Evolutionary conservation across 2,797 vertebrate genomes (phyloP).

Genomic region (Sparidentex hasta): DNA sequence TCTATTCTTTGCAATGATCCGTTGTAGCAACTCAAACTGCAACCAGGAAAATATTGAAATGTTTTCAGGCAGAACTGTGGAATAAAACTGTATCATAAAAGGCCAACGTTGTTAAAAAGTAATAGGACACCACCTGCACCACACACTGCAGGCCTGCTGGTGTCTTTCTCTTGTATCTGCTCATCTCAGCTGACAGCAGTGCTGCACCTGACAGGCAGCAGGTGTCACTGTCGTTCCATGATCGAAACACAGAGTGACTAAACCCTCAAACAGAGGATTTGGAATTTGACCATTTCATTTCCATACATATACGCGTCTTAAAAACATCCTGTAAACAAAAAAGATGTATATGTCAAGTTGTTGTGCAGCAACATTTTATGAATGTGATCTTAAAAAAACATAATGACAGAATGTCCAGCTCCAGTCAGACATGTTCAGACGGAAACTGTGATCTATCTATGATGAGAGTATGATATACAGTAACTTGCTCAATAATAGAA

Average conservation of each 20-base stretch:
- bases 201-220: constrained; percentile 67
- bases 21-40: too few species aligned
- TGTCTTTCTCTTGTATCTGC: not conserved
- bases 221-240: constrained; percentile 83
- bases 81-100: not conserved
- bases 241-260: not conserved
- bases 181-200: too few species aligned
- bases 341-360: not conserved
- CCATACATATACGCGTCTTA: not conserved
- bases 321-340: not conserved
- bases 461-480: too few species aligned
- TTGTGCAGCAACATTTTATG: not conserved
- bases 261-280: not conserved
- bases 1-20: not conserved
- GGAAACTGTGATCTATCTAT: not conserved
- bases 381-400: not conserved
- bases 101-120: not conserved
- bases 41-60: not conserved
- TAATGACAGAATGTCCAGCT: too few species aligned
- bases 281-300: not conserved
- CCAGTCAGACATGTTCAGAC: not conserved
- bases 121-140: not conserved
- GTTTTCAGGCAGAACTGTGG: not conserved
- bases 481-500: not conserved
- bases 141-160: not conserved